Evolutionary conservation across 2,797 vertebrate genomes (phyloP).

Genomic region (Epinephelus awoara): DNA sequence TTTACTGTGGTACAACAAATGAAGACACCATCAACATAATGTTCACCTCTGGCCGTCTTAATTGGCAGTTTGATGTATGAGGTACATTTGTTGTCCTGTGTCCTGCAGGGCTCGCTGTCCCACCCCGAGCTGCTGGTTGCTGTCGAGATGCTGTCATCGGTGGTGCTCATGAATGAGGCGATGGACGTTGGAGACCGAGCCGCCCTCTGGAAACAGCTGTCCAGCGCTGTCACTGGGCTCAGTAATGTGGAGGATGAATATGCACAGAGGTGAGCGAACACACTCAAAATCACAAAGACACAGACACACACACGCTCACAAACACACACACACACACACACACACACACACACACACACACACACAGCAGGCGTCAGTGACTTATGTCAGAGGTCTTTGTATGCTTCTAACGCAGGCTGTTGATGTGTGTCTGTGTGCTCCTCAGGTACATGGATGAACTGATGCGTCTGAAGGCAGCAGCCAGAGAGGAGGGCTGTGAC

Average conservation of each 20-base stretch:
- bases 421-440: not conserved
- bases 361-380: not conserved
- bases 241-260: constrained; percentile 96
- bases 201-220: constrained; percentile 93
- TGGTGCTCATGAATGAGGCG: constrained; percentile 96
- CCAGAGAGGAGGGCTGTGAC: constrained; percentile 85
- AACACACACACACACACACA: not conserved
- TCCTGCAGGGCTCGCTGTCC: constrained; percentile 89
- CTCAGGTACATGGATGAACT: constrained; percentile 95
- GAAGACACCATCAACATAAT: not conserved
- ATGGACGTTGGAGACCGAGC: constrained; percentile 91
- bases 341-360: not conserved
- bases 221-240: constrained; percentile 92
- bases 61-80: constrained; percentile 21
- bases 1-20: not conserved
- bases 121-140: constrained; percentile 96
- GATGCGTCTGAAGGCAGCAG: constrained; percentile 90
- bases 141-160: constrained; percentile 97
- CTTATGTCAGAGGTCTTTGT: not conserved
- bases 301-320: not conserved
- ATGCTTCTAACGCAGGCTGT: not conserved
- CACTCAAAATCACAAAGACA: not conserved
- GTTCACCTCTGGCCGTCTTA: not conserved
- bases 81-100: not conserved
- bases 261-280: constrained; percentile 89